Conservation (phyloP, 2,888 invertebrate genomes). For the Cerceris rybyensis region DNA sequence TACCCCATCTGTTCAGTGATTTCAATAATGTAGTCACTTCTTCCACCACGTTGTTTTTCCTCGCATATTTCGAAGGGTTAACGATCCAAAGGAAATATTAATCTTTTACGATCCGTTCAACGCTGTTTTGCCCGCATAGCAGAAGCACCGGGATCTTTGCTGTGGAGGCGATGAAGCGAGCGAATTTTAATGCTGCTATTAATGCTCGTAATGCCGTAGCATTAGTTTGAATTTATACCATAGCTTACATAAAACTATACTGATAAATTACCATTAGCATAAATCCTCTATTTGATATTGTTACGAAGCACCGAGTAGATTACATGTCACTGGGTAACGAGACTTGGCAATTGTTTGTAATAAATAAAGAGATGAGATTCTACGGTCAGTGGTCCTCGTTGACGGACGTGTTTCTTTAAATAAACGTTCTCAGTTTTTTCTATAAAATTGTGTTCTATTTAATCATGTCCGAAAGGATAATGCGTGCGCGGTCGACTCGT, state of each 20-base stretch:
- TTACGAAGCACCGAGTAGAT: no score
- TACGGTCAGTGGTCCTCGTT: no score
- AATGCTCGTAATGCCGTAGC: background rate
- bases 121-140: background rate
- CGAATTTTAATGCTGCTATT: background rate
- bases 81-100: background rate
- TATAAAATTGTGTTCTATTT: no score
- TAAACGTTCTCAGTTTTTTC: no score
- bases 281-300: no score
- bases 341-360: no score
- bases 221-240: background rate
- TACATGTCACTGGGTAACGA: no score
- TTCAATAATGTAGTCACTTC: constrained; percentile 1
- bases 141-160: background rate
- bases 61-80: background rate
- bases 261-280: no score
- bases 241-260: background rate
- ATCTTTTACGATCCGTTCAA: constrained; percentile 3
- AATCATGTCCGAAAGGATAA: no score
- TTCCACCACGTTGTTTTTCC: background rate
- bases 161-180: background rate
- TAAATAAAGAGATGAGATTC: no score
- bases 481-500: no score
- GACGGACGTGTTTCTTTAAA: no score
- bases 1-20: background rate